Percentiles rank a stretch among this genome's conserved stretches.
Evolutionary conservation across 1,140 invertebrate genomes (phyloP).

Genomic region (Papilio helenus): DNA sequence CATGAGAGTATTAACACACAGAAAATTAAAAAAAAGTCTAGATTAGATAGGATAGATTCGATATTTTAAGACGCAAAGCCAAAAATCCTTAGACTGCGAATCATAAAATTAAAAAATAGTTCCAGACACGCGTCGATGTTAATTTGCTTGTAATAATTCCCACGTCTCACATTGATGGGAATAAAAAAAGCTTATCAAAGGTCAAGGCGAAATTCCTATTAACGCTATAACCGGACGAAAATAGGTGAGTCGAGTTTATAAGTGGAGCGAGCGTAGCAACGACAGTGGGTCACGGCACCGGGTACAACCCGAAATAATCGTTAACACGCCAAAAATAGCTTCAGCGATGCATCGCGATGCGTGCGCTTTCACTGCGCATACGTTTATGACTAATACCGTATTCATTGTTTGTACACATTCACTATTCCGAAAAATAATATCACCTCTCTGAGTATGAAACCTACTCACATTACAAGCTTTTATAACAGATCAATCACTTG

Average conservation of each 20-base stretch:
- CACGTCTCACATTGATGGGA: constrained; percentile 15
- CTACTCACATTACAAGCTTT: not conserved
- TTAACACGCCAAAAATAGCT: constrained; percentile 66
- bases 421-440: constrained; percentile 2
- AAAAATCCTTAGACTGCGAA: not conserved
- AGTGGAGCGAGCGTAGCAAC: constrained; percentile 41
- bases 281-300: constrained; percentile 71
- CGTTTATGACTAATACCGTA: constrained; percentile 19
- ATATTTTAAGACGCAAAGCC: not conserved
- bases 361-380: constrained; percentile 27
- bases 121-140: not conserved
- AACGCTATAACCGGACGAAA: constrained; percentile 43
- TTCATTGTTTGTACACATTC: constrained; percentile 36
- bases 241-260: constrained; percentile 58
- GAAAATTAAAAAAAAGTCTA: too few species aligned
- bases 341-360: constrained; percentile 51
- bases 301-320: constrained; percentile 67
- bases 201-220: constrained; percentile 31
- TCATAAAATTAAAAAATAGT: not conserved
- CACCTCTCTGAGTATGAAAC: not conserved
- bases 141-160: not conserved
- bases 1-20: too few species aligned
- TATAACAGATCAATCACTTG: not conserved
- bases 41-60: too few species aligned
- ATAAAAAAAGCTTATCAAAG: constrained; percentile 30